Evolutionary conservation across 30 jellyfish, hydroid and myxozoan genomes (phyloP).

Genomic region (Pseudorhiza aurosa): DNA sequence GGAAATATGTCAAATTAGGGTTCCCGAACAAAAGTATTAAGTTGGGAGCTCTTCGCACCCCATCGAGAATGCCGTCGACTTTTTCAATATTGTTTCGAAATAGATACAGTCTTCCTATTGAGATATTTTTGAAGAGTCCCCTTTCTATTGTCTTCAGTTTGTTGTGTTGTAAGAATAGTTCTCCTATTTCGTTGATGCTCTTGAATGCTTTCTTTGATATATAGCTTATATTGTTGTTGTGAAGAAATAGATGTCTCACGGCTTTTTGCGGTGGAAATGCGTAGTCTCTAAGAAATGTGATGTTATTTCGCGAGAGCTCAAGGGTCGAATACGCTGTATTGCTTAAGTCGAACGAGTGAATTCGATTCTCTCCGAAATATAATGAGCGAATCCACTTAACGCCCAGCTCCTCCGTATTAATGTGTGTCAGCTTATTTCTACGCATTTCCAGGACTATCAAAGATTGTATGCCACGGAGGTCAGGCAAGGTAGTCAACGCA

Average conservation of each 20-base stretch:
- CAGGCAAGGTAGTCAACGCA: constrained; percentile 21
- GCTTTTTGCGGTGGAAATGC: constrained; percentile 7
- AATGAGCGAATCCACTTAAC: neutral
- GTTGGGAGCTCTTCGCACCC: constrained; percentile 33
- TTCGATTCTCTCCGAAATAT: constrained; percentile 11
- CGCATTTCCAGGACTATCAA: neutral
- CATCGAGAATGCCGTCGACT: constrained; percentile 27
- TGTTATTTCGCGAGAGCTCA: constrained; percentile 43
- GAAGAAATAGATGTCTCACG: constrained; percentile 7
- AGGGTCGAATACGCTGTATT: neutral
- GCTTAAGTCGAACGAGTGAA: constrained; percentile 5
- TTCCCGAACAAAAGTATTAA: constrained; percentile 34
- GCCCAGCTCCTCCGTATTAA: neutral
- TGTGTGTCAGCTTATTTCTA: constrained; percentile 6
- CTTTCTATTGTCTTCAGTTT: neutral
- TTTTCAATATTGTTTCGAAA: constrained; percentile 19
- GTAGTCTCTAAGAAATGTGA: constrained; percentile 2
- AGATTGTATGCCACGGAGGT: neutral
- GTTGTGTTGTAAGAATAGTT: constrained; percentile 27
- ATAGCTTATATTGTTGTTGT: constrained; percentile 19
- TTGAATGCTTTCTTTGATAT: constrained; percentile 56
- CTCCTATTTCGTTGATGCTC: constrained; percentile 6
- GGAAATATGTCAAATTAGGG: constrained; percentile 1
- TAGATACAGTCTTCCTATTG: constrained; percentile 1
- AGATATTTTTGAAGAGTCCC: constrained; percentile 32